Evolutionary conservation across 2,888 invertebrate genomes (phyloP).

Genomic region (Aproaerema taeniolella): DNA sequence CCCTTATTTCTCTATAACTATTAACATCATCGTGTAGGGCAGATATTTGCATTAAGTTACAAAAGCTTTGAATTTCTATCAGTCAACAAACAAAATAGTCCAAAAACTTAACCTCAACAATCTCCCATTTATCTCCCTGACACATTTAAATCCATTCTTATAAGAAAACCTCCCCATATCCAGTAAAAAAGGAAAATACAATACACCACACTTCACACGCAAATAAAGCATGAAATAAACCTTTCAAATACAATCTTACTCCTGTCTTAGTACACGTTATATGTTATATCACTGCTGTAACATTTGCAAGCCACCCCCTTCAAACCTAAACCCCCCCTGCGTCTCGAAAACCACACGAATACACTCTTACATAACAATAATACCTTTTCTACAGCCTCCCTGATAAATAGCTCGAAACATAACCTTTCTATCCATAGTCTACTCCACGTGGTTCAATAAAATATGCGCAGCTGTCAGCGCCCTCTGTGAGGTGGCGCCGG

Average conservation of each 20-base stretch:
- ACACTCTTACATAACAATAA: conserved; percentile 74
- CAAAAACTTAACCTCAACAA: too few relatives aligned
- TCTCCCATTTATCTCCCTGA: too few relatives aligned
- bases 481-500: conserved; percentile 58
- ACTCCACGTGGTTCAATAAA: conserved; percentile 70
- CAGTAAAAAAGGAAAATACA: conserved; percentile 2
- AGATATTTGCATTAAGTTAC: too few relatives aligned
- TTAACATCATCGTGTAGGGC: too few relatives aligned
- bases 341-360: conserved; percentile 66
- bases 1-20: too few relatives aligned
- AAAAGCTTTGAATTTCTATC: too few relatives aligned
- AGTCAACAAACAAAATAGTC: too few relatives aligned
- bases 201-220: conserved; percentile 9
- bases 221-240: conserved; percentile 41
- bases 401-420: conserved; percentile 40
- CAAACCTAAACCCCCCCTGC: conserved; percentile 42
- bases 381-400: conserved; percentile 56
- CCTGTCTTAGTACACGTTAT: conserved; percentile 49
- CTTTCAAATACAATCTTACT: conserved; percentile 54
- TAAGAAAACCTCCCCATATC: too few relatives aligned
- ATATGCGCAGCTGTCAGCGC: conserved; percentile 39
- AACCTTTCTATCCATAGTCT: conserved; percentile 23
- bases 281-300: conserved; percentile 61
- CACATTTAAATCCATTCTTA: too few relatives aligned
- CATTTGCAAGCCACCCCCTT: conserved; percentile 63